These are phyloP conservation scores for Rhynchomys soricoides DNA, from an alignment of 2,113 vertebrate genomes.

Conservation along the genomic window DNA sequence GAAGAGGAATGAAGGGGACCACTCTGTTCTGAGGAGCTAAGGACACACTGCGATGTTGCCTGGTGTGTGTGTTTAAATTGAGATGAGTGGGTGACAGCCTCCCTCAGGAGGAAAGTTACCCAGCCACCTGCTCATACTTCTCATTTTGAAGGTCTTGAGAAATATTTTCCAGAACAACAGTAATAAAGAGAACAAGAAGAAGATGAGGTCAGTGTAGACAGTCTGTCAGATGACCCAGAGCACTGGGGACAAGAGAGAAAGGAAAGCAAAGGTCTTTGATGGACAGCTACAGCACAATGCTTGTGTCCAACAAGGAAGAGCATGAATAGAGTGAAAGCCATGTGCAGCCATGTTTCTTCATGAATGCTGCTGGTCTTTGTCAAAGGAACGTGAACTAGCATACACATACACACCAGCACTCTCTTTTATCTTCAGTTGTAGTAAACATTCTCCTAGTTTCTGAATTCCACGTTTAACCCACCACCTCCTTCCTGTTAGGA, in stretches of 20 bases:
- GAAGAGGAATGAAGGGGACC: not conserved
- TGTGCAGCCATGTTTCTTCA: not conserved
- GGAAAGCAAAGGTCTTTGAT: accelerated
- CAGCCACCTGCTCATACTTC: not conserved
- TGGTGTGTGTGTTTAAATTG: not conserved
- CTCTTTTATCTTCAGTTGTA: not conserved
- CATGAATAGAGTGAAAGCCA: not conserved
- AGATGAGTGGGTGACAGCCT: not conserved
- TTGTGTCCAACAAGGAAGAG: not conserved
- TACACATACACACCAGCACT: not conserved
- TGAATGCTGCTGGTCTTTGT: not conserved
- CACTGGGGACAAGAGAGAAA: accelerated
- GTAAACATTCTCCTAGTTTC: not conserved
- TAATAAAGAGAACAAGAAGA: not conserved
- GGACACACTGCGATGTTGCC: too few relatives aligned
- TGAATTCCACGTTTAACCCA: not conserved
- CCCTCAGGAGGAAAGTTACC: not conserved
- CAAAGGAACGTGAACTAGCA: not conserved
- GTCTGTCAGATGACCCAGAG: not conserved
- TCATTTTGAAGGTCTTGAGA: not conserved
- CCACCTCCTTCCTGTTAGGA: not conserved
- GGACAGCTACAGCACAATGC: not conserved
- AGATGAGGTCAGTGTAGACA: not conserved
- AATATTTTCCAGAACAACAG: not conserved
- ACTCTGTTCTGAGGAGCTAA: not conserved